phyloP scores from a whole-genome alignment of 2,888 invertebrate species.

The Taenaris catops region DNA sequence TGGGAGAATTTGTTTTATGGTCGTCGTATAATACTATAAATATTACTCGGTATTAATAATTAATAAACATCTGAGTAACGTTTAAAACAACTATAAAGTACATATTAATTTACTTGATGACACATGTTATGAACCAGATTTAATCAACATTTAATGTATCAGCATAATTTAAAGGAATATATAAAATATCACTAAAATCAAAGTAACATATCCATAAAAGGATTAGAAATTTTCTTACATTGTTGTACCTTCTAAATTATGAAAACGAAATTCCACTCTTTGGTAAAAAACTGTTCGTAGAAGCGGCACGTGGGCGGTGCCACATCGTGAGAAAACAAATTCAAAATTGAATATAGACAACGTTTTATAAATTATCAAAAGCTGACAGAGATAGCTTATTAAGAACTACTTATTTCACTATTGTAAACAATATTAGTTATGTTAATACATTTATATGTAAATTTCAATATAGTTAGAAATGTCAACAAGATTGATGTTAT shows the following conservation, averaged over 20 bases:
- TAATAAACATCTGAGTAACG: too few relatives aligned
- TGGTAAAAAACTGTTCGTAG: constrained; percentile 55
- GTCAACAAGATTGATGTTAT: neutral
- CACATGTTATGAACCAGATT: too few relatives aligned
- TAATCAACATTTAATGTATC: too few relatives aligned
- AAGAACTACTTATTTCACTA: neutral
- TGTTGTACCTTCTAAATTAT: constrained; percentile 54
- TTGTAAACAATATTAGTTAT: constrained; percentile 5
- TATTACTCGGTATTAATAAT: too few relatives aligned
- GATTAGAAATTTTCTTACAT: constrained; percentile 42
- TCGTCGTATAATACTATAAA: too few relatives aligned
- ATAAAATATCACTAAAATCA: too few relatives aligned
- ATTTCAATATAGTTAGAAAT: neutral
- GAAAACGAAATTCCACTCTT: constrained; percentile 20
- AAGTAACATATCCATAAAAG: constrained; percentile 16
- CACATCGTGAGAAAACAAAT: constrained; percentile 66
- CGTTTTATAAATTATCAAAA: constrained; percentile 18
- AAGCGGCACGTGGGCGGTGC: constrained; percentile 50
- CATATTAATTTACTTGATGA: too few relatives aligned
- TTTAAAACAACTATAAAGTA: too few relatives aligned
- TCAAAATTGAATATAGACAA: constrained; percentile 48
- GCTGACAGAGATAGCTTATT: constrained; percentile 2
- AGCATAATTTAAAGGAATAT: too few relatives aligned
- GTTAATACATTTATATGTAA: neutral
- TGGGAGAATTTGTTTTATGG: too few relatives aligned